phyloP scores from a whole-genome alignment of 2,797 vertebrate genomes.

The Ctenopoma kingsleyae region DNA sequence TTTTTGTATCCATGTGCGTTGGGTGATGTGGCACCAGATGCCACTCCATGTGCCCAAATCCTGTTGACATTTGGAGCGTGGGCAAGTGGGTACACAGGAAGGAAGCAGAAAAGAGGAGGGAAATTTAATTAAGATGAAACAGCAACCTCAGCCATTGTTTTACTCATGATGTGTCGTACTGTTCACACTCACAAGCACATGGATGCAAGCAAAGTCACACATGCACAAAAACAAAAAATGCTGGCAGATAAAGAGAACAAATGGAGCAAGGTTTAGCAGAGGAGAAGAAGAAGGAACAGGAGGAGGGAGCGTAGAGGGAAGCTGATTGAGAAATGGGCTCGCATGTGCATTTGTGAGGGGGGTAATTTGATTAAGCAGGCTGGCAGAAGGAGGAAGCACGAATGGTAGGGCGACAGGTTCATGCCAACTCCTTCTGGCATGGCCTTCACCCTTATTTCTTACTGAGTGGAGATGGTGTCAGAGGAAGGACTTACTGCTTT shows the following conservation, averaged over 20 bases:
- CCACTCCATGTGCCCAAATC: conserved; percentile 96
- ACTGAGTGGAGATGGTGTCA: conserved; percentile 64
- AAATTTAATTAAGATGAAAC: conserved; percentile 96
- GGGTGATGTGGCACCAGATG: conserved; percentile 95
- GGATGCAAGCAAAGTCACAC: conserved; percentile 15
- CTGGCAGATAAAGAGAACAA: conserved; percentile 27
- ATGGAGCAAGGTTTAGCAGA: conserved; percentile 38
- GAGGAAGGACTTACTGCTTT: conserved; percentile 27
- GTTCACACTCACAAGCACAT: conserved; percentile 9
- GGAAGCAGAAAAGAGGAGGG: conserved; percentile 85
- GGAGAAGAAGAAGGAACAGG: conserved; percentile 22
- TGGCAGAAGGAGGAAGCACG: conserved; percentile 86
- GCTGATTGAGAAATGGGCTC: conserved; percentile 65
- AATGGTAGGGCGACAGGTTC: conserved; percentile 83
- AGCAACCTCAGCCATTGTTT: conserved; percentile 88
- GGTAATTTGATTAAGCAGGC: conserved; percentile 94
- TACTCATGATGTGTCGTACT: conserved; percentile 50
- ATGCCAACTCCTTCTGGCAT: conserved; percentile 84
- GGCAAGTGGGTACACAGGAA: conserved; percentile 74
- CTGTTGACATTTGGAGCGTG: conserved; percentile 95
- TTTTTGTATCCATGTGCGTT: conserved; percentile 90
- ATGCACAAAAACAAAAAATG: conserved; percentile 7
- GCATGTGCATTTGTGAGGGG: conserved; percentile 68
- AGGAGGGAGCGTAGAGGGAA: conserved; percentile 32
- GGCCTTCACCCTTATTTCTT: conserved; percentile 64